Evolutionary conservation across 2,888 invertebrate genomes (phyloP), one percentile per base, ranked within the genome.

Genomic region (Oscheius sp.): DNA sequence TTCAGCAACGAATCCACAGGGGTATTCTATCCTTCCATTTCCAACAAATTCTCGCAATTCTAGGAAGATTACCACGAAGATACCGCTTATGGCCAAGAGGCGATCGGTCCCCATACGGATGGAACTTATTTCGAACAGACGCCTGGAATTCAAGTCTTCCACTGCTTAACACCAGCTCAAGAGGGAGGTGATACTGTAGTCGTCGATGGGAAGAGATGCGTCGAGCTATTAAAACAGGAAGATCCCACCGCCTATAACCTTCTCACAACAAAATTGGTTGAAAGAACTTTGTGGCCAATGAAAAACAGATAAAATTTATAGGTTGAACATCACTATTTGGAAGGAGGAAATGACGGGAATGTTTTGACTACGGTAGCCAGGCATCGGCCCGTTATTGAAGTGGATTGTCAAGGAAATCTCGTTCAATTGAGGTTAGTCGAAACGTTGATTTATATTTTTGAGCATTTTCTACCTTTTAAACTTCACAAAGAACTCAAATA

Each of bases 91-190:
- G 91, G 91, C 0, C 91, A 90, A 63, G 87, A 91, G 2, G 90
- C 90, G 17, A 88, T 93, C 0, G 91, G 91, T 2, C 89, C 91
- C 0, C 93, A 93, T 83, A 92, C 91, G 2, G 93, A 93, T 84
- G 92, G 91, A 65, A 92, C 92, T 0, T 93, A 93, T 83, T 92
- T 92, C 78, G 90, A 90, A 63, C 91, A 92, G 86, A 91, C 92
- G 0, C 90, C 91, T 55, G 93, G 93, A 23, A 82, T 83, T 52
- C 82, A 82, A 65, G 89, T 91, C 3, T 90, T 91, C 64, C 91
- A 91, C 82, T 90, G 91, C 77, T 84, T 91, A 29, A 82, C 88
- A 57, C 89, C 90, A 58, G 89, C 90, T 10, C 91, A 91, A 0
- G 87, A 81, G 3, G 93, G 93, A 0, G 93, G 93, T 0, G 91